Conservation (phyloP, 2,888 invertebrate genomes). For the Acronicta alni region DNA sequence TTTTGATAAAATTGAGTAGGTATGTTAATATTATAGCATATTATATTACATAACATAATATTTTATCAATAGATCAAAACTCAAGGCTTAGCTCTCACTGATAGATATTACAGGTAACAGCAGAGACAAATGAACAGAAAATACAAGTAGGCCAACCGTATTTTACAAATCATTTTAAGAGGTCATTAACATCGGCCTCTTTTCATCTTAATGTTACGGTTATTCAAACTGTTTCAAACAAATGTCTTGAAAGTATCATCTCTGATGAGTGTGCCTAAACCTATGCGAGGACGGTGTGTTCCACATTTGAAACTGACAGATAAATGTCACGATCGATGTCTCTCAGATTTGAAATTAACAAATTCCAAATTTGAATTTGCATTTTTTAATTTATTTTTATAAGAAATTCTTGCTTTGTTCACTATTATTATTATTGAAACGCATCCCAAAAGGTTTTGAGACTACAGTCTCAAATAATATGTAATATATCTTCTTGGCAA, state of each 20-base stretch:
- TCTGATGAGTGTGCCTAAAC: neutral
- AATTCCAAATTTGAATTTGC: no score
- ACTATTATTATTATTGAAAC: no score
- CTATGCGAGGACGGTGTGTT: neutral
- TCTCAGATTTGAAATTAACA: no score
- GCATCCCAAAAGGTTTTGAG: no score
- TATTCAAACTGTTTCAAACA: constrained; percentile 2
- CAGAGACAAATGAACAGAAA: neutral
- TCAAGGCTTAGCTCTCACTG: no score
- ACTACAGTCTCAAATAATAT: no score
- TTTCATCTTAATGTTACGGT: constrained; percentile 1
- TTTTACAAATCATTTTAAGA: constrained; percentile 1
- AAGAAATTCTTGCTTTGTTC: no score
- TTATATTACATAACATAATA: no score
- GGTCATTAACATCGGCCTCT: constrained; percentile 2
- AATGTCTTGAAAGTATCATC: neutral
- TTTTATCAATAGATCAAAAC: no score
- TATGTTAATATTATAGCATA: neutral
- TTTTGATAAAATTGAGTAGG: constrained; percentile 22
- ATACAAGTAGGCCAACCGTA: neutral
- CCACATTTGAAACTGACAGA: neutral
- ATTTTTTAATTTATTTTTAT: no score
- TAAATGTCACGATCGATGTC: neutral
- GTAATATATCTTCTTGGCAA: no score
- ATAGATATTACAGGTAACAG: neutral